Percentiles rank a stretch among this genome's conserved stretches.
Evolutionary conservation across 2,113 vertebrate species (phyloP).

Genomic region (Halichoerus grypus): DNA sequence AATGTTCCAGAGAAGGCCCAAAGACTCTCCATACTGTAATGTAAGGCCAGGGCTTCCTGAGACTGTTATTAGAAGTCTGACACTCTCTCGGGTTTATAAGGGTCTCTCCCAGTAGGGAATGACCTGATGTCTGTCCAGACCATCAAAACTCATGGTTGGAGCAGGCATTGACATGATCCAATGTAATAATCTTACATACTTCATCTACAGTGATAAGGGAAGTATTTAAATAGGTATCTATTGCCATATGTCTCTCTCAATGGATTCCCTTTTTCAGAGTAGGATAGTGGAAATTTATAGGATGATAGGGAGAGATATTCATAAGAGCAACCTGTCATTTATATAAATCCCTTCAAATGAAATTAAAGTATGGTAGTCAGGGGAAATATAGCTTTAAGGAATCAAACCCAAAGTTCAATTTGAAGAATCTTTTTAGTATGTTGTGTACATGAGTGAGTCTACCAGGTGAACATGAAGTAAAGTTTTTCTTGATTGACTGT

Average conservation of each 20-base stretch:
- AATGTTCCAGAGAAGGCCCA: background rate
- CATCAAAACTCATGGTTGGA: background rate
- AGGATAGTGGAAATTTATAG: background rate
- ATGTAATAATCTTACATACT: fast-evolving
- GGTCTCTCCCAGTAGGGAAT: background rate
- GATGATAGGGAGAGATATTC: background rate
- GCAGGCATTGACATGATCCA: background rate
- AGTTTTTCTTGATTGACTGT: background rate
- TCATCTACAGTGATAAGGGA: background rate
- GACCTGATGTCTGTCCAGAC: background rate
- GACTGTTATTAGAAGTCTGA: background rate
- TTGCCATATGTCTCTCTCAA: background rate
- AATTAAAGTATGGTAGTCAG: background rate
- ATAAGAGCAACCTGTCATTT: background rate
- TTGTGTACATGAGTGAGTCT: background rate
- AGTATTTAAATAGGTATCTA: background rate
- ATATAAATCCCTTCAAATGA: background rate
- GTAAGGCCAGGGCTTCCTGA: background rate
- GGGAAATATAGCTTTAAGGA: background rate
- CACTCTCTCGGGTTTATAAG: background rate
- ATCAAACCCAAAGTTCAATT: background rate
- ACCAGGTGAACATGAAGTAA: background rate
- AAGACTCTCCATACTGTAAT: background rate
- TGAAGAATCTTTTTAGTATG: background rate
- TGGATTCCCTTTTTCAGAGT: background rate